A percentile compares a stretch with the other conserved stretches of the same genome.
Evolutionary conservation across 2,113 vertebrate genomes (phyloP).

Genomic region (Pluvialis apricaria): DNA sequence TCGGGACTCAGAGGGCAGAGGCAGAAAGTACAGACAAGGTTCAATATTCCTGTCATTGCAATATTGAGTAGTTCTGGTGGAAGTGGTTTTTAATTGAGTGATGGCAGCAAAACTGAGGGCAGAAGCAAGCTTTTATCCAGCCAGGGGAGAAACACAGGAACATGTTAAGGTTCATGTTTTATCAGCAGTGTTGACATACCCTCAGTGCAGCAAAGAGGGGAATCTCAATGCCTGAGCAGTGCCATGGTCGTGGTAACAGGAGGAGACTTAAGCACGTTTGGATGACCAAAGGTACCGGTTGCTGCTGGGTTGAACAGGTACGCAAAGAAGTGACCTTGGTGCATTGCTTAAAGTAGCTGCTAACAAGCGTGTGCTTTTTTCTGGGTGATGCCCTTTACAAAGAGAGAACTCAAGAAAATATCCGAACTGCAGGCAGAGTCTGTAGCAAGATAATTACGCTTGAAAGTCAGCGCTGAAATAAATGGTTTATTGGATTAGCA

Average conservation of each 20-base stretch:
- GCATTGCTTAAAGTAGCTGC: not conserved
- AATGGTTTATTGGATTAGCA: slow-evolving; percentile 22
- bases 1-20: not conserved
- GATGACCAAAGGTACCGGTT: not conserved
- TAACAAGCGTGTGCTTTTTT: not conserved
- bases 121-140: not conserved
- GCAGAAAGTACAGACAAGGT: not conserved
- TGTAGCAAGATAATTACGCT: not conserved
- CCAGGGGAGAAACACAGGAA: not conserved
- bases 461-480: not conserved
- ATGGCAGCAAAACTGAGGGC: not conserved
- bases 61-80: not conserved
- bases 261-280: not conserved
- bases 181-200: not conserved
- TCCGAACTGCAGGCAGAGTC: not conserved
- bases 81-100: not conserved
- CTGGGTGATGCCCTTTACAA: not conserved
- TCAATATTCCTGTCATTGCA: not conserved
- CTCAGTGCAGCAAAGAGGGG: not conserved
- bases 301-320: not conserved
- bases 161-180: not conserved
- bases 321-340: rapidly evolving
- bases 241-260: not conserved
- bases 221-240: not conserved
- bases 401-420: not conserved